Conservation (phyloP, 2,888 invertebrate species). For the Pandemis cinnamomeana region DNA sequence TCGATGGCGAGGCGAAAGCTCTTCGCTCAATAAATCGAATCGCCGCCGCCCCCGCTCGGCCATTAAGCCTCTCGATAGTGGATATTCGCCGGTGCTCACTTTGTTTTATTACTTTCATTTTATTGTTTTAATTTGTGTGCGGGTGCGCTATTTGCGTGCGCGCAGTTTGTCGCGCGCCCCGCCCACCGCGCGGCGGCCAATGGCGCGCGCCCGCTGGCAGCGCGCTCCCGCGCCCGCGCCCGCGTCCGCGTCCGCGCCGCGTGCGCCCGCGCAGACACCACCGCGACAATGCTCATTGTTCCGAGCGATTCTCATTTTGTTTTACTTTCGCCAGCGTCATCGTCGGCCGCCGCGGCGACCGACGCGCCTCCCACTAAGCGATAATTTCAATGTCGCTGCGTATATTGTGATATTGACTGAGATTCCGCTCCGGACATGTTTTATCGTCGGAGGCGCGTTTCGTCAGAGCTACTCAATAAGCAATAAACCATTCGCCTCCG, state of each 20-base stretch:
- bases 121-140: conserved; percentile 84
- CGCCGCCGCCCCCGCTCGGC: conserved; percentile 75
- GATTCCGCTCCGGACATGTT: conserved; percentile 78
- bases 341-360: conserved; percentile 47
- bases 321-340: conserved; percentile 71
- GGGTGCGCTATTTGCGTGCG: conserved; percentile 84
- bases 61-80: conserved; percentile 80
- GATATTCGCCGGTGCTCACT: conserved; percentile 75
- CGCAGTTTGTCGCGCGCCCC: conserved; percentile 79
- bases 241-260: conserved; percentile 58
- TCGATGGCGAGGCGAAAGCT: conserved; percentile 52
- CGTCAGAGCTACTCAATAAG: conserved; percentile 83
- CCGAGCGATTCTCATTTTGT: conserved; percentile 78
- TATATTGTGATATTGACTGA: conserved; percentile 81
- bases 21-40: conserved; percentile 72
- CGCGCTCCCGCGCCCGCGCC: conserved; percentile 60
- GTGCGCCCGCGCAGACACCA: conserved; percentile 50
- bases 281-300: conserved; percentile 82
- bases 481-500: conserved; percentile 83
- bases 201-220: conserved; percentile 60
- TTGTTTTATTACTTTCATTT: conserved; percentile 84
- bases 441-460: conserved; percentile 78
- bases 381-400: conserved; percentile 82
- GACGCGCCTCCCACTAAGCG: conserved; percentile 78
- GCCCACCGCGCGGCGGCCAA: conserved; percentile 75